Evolutionary conservation across 2,113 vertebrate species (phyloP).

Genomic region (Thryonomys swinderianus): DNA sequence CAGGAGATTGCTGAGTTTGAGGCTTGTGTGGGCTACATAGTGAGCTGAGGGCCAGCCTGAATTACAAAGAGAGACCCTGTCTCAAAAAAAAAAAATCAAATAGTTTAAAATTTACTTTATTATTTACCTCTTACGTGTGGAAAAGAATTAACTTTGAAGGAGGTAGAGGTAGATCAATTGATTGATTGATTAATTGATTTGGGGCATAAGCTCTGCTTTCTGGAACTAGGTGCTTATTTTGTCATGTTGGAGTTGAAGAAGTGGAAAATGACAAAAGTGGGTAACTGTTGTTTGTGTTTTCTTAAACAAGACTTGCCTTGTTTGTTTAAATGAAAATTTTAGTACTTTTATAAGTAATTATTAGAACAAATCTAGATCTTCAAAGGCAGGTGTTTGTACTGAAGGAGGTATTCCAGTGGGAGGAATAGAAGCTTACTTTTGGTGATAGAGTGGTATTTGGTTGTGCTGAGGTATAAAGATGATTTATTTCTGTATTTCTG

Average conservation of each 20-base stretch:
- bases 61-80: too few relatives aligned
- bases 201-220: neutral
- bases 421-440: constrained; percentile 49
- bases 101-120: constrained; percentile 18
- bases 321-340: constrained; percentile 34
- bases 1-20: too few relatives aligned
- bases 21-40: too few relatives aligned
- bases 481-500: constrained; percentile 46
- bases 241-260: neutral
- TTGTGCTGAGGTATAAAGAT: constrained; percentile 9
- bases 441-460: neutral
- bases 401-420: neutral
- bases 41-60: too few relatives aligned
- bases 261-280: neutral
- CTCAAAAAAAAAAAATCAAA: too few relatives aligned
- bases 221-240: constrained; percentile 51
- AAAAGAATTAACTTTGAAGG: constrained; percentile 49
- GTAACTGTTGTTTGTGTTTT: constrained; percentile 28
- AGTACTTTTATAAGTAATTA: constrained; percentile 3
- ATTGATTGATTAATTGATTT: constrained; percentile 17
- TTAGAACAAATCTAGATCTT: constrained; percentile 45
- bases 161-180: neutral
- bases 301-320: neutral
- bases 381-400: neutral
- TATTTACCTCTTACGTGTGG: neutral